Base-by-base conservation (phyloP, 2,113 vertebrate genomes). In the Pycnonotus jocosus region DNA sequence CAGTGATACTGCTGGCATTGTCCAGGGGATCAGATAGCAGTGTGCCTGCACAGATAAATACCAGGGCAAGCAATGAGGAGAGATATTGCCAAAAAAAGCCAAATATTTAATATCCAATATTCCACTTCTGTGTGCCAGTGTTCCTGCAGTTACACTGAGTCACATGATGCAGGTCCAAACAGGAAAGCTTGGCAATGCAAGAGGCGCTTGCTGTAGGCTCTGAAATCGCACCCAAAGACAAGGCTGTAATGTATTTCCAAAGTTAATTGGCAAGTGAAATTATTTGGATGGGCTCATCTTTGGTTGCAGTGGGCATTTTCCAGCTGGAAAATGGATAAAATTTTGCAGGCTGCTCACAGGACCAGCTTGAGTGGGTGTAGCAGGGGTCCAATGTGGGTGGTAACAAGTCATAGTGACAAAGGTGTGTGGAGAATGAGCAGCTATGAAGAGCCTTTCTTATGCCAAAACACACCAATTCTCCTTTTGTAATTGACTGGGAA, bases 181-280 rank as follows among this genome's bases (percentile, higher is more conserved):
- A 1, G 13, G 53, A 57, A 62, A 21, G 50, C 58, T 70, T 47
- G 83, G 35, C 4, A 7, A 40, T 54, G 44, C 54, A 15, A 8
- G n/a, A 48, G 42, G 18, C 5, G 0, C 37, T 45, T 7, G 2
- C 33, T 45, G n/a, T 7, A 20, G 65, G 37, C 72, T 81, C 72
- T 72, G 89, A 48, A 74, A 57, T 70, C 48, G 10, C 57, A 38
- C 35, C 45, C 45, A 50, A 78, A 84, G 58, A 21, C 58, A 54
- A 82, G 40, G n/a, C 93, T 95, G 60, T 73, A 35, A 44, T 73
- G 65, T 92, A 57, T 84, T 94, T 61, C 80, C 64, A 60, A 61
- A 85, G 51, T 86, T 94, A 93, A 50, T 74, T 94, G 84, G 65
- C 86, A 88, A 86, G 90, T 65, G 69, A 92, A 93, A 90, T 93